Percentiles rank a stretch among this genome's conserved stretches.
Conservation (phyloP, 2,113 vertebrate species). For the human (Homo sapiens) region GRCh38 chr3:35687501-35688000, state of each 20-base stretch:
- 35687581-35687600: constrained; percentile 71
- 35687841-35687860: constrained; percentile 87
- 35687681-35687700: constrained; percentile 60
- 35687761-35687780: constrained; percentile 87
- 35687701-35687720: constrained; percentile 80
- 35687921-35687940: neutral
- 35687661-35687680: constrained; percentile 67
- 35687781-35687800: constrained; percentile 89
- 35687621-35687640: constrained; percentile 78
- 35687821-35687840: constrained; percentile 89
- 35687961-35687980: too few relatives aligned
- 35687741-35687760: constrained; percentile 88
- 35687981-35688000: neutral
- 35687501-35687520: constrained; percentile 69
- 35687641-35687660: constrained; percentile 79
- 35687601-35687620: constrained; percentile 69
- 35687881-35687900: constrained; percentile 88
- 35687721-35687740: constrained; percentile 85
- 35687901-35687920: constrained; percentile 39
- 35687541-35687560: constrained; percentile 64
- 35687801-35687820: constrained; percentile 90
- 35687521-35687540: constrained; percentile 52
- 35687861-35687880: constrained; percentile 92
- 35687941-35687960: neutral
- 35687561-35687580: constrained; percentile 62